phyloP scores from a whole-genome alignment of 2,113 vertebrate species.

The Ia io region DNA sequence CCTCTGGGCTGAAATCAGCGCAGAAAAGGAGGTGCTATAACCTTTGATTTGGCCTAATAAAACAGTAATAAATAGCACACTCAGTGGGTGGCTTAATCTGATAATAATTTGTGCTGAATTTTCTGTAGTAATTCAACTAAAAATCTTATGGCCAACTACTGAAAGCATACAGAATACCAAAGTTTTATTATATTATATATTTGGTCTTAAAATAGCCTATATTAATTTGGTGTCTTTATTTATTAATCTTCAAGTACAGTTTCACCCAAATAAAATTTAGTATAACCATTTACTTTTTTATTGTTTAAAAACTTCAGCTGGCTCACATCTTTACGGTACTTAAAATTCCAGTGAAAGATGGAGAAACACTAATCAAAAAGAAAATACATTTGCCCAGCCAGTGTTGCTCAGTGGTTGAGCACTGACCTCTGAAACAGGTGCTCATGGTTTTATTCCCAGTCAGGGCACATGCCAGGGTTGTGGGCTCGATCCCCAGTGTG shows the following conservation, averaged over 20 bases:
- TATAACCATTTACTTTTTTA: conserved; percentile 8
- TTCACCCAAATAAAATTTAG: conserved; percentile 50
- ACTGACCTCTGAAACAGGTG: too few relatives aligned
- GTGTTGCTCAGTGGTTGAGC: too few relatives aligned
- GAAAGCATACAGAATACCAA: neutral
- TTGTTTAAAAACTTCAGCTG: conserved; percentile 48
- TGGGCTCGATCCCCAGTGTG: too few relatives aligned
- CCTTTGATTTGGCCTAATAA: conserved; percentile 51
- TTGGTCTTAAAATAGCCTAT: conserved; percentile 44
- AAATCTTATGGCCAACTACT: neutral
- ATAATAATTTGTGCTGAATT: conserved; percentile 29
- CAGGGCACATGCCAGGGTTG: too few relatives aligned
- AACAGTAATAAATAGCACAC: conserved; percentile 32
- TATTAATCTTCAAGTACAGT: conserved; percentile 50
- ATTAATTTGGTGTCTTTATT: conserved; percentile 38
- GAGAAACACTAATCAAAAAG: neutral
- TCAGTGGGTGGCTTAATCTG: conserved; percentile 43
- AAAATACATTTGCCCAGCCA: neutral
- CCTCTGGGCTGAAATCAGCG: neutral
- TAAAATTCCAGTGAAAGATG: conserved; percentile 38
- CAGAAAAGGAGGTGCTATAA: neutral
- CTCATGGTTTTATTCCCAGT: too few relatives aligned
- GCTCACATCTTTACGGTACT: neutral
- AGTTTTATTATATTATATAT: conserved; percentile 40
- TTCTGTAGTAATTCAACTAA: conserved; percentile 56